Base-by-base conservation (phyloP, 2,888 invertebrate species). In the Stegana nigrithorax region DNA sequence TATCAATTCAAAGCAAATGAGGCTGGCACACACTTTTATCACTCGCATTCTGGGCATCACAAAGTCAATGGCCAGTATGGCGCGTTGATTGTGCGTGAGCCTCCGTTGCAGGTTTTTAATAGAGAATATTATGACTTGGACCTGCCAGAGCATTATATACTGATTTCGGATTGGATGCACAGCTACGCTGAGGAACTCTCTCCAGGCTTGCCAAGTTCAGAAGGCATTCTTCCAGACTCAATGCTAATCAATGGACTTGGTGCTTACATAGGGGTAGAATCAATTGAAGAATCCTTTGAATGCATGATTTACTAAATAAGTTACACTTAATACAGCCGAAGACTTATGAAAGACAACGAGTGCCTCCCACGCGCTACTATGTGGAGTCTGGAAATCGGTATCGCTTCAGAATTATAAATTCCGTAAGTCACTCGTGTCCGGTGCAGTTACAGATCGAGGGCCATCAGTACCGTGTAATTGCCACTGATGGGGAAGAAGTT, bases 1-100 rank as follows among this genome's bases (percentile, higher is more conserved):
- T 93, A 93, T 75, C 87, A 88, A 62, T 93, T 93, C 80, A 86
- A 87, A 53, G 94, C 93, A 0, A 86, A 87, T 0, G 90, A 91
- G 63, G 83, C 90, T 0, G 94, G 94, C 12, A 94, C 93, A 0
- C 93, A 94, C 76, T 94, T 93, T 83, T 94, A 93, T 92, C 89
- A 89, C 68, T 88, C 88, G 0, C 88, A 89, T 71, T 26, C 86
- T 81, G 94, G 94, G 29, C 82, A 87, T 51, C 94, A 95, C 85
- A 87, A 94, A 57, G 91, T 91, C 1, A 94, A 95, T 71, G 95
- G 95, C 0, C 89, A 91, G 0, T 93, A 91, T 63, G 94, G 95
- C 0, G 87, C 91, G 0, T 86, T 94, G 60, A 89, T 94, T 60
- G 90, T 95, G 4, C 88, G 92, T 26, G 88, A 89, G 57, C 90